A percentile compares a stretch with the other conserved stretches of the same genome.
phyloP scores from a whole-genome alignment of 2,113 vertebrate genomes.

The Eonycteris spelaea region DNA sequence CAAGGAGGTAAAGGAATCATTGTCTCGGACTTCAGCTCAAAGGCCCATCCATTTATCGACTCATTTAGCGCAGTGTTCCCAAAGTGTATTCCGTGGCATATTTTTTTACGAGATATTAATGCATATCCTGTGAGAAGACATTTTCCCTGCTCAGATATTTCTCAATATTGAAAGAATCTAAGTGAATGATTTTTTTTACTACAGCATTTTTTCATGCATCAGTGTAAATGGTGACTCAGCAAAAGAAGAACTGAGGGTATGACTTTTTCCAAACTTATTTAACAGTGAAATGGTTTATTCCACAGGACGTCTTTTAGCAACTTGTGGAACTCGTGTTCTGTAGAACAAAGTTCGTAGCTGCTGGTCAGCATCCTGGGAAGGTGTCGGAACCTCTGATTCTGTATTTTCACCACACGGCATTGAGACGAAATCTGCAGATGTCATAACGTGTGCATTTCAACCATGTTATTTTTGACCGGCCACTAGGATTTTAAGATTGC shows the following conservation, averaged over 20 bases:
- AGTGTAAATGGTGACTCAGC: background rate
- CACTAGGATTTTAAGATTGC: background rate
- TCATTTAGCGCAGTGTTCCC: background rate
- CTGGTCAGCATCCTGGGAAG: background rate
- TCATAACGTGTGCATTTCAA: background rate
- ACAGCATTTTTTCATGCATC: background rate
- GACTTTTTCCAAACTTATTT: background rate
- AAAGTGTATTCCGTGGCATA: background rate
- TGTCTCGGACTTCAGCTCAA: background rate
- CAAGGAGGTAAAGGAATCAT: background rate
- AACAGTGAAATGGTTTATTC: background rate
- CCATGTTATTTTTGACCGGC: background rate
- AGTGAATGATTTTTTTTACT: background rate
- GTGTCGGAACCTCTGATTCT: background rate
- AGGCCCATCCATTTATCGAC: background rate
- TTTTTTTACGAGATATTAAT: background rate
- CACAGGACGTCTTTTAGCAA: background rate
- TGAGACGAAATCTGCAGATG: background rate
- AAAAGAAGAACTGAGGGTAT: background rate
- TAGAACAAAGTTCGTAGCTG: background rate
- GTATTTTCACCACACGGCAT: background rate
- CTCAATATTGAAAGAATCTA: background rate
- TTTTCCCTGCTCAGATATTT: background rate
- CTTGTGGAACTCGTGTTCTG: background rate
- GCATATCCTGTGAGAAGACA: background rate